Conservation (phyloP, 2,797 vertebrate species). For the Aplochiton taeniatus region DNA sequence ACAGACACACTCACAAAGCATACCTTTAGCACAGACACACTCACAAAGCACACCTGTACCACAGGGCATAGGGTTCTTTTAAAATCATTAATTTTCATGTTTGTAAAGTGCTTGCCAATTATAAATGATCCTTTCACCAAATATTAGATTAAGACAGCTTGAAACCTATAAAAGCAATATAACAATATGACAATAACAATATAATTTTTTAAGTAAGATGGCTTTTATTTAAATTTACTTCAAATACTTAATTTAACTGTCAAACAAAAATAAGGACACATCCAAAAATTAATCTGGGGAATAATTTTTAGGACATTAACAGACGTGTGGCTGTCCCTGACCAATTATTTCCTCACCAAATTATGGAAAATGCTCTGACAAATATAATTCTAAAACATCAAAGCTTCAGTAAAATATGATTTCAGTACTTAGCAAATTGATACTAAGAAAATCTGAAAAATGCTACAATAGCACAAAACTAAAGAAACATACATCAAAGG, state of each 20-base stretch:
- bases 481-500: conserved; percentile 56
- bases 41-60: conserved; percentile 25
- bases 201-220: too few relatives aligned
- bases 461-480: conserved; percentile 36
- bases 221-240: too few relatives aligned
- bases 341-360: neutral
- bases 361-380: conserved; percentile 17
- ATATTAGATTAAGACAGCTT: too few relatives aligned
- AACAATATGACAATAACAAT: too few relatives aligned
- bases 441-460: conserved; percentile 30
- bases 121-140: neutral
- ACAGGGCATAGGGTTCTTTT: conserved; percentile 9
- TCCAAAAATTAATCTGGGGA: too few relatives aligned
- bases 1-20: conserved; percentile 31
- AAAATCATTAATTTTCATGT: conserved; percentile 32
- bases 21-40: conserved; percentile 7
- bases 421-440: conserved; percentile 48
- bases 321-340: neutral
- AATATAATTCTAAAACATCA: conserved; percentile 30
- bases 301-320: neutral
- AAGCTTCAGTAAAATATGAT: conserved; percentile 38
- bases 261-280: too few relatives aligned
- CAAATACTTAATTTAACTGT: too few relatives aligned
- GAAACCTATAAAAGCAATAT: too few relatives aligned
- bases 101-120: conserved; percentile 15